These are phyloP conservation scores for Stramonita haemastoma DNA, from an alignment of 2,888 invertebrate genomes.

Conservation along the genomic window DNA sequence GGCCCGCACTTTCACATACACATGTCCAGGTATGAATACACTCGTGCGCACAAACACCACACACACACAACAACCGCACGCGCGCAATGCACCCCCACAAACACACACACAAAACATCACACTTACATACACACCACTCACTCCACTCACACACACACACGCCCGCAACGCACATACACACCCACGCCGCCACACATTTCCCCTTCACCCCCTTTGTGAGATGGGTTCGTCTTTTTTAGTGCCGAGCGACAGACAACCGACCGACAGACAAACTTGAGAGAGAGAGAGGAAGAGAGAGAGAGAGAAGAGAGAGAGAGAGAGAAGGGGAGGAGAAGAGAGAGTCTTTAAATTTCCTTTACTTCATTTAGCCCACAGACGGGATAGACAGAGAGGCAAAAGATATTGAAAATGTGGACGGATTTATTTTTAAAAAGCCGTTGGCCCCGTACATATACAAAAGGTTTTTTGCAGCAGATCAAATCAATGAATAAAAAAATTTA, in stretches of 20 bases:
- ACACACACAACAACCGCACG: not conserved
- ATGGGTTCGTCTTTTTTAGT: not conserved
- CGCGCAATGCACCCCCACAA: not conserved
- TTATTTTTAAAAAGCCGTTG: no score
- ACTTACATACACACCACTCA: not conserved
- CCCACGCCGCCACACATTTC: not conserved
- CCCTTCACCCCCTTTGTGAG: not conserved
- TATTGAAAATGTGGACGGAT: no score
- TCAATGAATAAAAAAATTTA: no score
- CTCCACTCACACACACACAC: slow-evolving; percentile 13
- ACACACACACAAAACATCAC: not conserved
- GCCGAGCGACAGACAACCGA: no score
- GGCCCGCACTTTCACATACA: no score
- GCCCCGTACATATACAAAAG: no score
- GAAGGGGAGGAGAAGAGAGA: no score
- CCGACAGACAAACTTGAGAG: not conserved
- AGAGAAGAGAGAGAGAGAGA: no score
- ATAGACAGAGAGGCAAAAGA: not conserved
- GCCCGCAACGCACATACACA: not conserved
- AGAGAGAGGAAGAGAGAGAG: not conserved
- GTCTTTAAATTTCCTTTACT: no score
- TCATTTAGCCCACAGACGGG: not conserved
- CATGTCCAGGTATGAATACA: not conserved
- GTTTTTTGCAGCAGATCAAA: no score
- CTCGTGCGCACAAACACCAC: not conserved